phyloP scores from a whole-genome alignment of 2,888 invertebrate species.

The Bhutanitis thaidina region DNA sequence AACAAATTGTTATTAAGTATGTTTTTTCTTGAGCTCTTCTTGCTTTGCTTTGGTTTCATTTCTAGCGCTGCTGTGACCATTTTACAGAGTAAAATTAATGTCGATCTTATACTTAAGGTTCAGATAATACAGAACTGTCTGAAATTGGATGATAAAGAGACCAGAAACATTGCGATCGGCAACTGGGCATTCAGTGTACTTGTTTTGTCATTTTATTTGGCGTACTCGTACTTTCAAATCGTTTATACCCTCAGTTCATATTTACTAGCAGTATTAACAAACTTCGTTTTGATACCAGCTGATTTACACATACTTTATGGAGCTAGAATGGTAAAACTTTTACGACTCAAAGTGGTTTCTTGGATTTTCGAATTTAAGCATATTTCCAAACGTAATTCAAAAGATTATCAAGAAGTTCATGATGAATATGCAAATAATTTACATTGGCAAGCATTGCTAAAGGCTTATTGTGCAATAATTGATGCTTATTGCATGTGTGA shows the following conservation, averaged over 20 bases:
- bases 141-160: not conserved
- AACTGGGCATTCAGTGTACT: not conserved
- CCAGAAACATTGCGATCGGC: not conserved
- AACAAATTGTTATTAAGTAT: not conserved
- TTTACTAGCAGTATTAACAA: not conserved
- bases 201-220: not conserved
- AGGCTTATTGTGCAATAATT: not conserved
- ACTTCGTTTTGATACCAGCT: not conserved
- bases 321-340: not conserved
- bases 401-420: not conserved
- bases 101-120: not conserved
- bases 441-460: constrained; percentile 1
- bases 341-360: not conserved
- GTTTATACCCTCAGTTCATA: not conserved
- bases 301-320: constrained; percentile 8
- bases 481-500: not conserved
- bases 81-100: constrained; percentile 1
- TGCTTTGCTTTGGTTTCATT: not conserved
- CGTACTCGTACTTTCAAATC: not conserved
- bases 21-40: not conserved
- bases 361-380: constrained; percentile 4
- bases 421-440: not conserved
- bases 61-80: not conserved
- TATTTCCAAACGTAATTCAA: not conserved
- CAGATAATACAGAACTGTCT: not conserved